These are phyloP conservation scores for Bambusicola thoracicus DNA, from an alignment of 2,113 vertebrate genomes.

Conservation along the genomic window DNA sequence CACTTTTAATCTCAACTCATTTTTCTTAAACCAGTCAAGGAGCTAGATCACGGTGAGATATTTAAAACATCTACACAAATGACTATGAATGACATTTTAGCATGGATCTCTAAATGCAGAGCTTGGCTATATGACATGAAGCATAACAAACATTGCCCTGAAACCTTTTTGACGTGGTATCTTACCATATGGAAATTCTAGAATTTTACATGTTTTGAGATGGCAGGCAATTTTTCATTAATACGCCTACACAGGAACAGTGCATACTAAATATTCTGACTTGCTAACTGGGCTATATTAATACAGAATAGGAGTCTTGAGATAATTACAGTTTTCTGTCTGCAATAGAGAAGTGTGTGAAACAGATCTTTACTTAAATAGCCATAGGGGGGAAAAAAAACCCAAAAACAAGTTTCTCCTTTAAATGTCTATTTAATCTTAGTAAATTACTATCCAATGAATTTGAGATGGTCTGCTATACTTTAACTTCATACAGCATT, in stretches of 20 bases:
- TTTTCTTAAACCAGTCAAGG: not conserved
- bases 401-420: not conserved
- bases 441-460: not conserved
- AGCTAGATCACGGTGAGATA: not conserved
- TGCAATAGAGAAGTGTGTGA: not conserved
- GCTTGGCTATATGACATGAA: not conserved
- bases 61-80: not conserved
- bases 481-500: not conserved
- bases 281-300: conserved; percentile 27
- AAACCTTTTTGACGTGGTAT: not conserved
- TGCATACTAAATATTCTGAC: conserved; percentile 13
- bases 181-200: conserved; percentile 13
- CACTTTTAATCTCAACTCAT: not conserved
- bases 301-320: not conserved
- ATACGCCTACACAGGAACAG: not conserved
- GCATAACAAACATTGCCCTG: not conserved
- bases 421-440: conserved; percentile 8
- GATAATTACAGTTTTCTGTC: conserved; percentile 40
- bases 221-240: conserved; percentile 35
- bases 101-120: not conserved
- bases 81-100: not conserved
- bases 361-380: conserved; percentile 20
- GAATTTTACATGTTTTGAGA: not conserved
- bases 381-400: not conserved
- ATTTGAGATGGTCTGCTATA: not conserved